Evolutionary conservation across 2,888 invertebrate species (phyloP), one percentile per base, ranked within the genome.

Genomic region (Drosophila niveifrons): DNA sequence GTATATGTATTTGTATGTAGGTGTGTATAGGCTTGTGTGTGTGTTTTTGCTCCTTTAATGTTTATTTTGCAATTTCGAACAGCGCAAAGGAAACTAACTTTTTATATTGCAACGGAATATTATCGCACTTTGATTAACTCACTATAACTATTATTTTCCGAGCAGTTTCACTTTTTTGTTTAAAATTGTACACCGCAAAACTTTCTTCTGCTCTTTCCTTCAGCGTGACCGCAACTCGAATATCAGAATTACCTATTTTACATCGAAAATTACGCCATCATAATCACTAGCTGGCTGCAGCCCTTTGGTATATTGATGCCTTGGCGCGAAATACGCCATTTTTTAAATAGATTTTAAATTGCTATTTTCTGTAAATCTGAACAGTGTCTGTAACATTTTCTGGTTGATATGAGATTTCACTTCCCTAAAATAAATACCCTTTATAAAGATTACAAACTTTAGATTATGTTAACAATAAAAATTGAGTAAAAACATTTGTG

Each of bases 171-270:
- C 78, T 80, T 80, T 47, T 70, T 83, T 58, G 66, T 75, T 68
- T 68, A 66, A 67, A 72, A 67, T 53, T 68, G 57, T 66, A 77
- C 77, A 82, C 83, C 74, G 80, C 80, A 85, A 85, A 75, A 80
- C 83, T 81, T 85, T 86, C 80, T 74, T 85, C 58, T 57, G 74
- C 78, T 58, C 61, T 75, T 41, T 41, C 13, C 15, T 15, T 15
- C 39, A 41, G 39, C 13, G 39, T 41, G 39, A 15, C 39, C 39
- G 15, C 39, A 41, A 41, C 13, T 41, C 15, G 3, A 41, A 6
- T 15, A 15, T 41, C 8, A 41, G 13, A 13, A 39, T 39, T 13
- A 1, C 2, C 6, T 39, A 39, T 39, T 39, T 39, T 39, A 39
- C 13, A n/a, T 13, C 39, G 39, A 39, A 11, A n/a, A n/a, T 31